phyloP scores from a whole-genome alignment of 1,140 invertebrate genomes.

The Drosophila mojavensis region DNA sequence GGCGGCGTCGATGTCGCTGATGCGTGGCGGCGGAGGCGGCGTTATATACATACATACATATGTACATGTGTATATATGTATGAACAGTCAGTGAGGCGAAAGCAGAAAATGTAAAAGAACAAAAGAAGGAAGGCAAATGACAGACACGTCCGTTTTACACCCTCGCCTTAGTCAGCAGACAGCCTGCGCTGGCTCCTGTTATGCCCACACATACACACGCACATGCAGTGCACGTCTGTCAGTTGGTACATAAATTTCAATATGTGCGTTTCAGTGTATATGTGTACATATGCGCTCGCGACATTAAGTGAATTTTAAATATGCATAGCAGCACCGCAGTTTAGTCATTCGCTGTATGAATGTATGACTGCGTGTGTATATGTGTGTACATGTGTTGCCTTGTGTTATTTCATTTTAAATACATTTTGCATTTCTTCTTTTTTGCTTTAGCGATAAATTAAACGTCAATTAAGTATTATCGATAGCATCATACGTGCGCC shows the following conservation, averaged over 20 bases:
- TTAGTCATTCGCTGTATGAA: constrained; percentile 37
- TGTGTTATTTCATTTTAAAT: constrained; percentile 27
- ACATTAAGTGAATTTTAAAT: constrained; percentile 67
- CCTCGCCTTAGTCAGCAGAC: constrained; percentile 31
- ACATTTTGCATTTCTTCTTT: not conserved
- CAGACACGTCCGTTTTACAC: constrained; percentile 75
- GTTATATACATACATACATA: not conserved
- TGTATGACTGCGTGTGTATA: not conserved
- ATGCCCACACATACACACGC: constrained; percentile 21
- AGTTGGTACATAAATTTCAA: constrained; percentile 43
- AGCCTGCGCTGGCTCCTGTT: constrained; percentile 33
- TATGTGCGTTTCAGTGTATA: constrained; percentile 11
- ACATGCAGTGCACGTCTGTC: constrained; percentile 39
- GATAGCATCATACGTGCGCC: constrained; percentile 29
- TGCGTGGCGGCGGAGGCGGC: constrained; percentile 9
- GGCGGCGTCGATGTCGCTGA: constrained; percentile 7
- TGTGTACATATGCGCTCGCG: constrained; percentile 16
- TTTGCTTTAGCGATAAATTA: constrained; percentile 28
- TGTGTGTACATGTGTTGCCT: not conserved
- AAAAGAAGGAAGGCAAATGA: constrained; percentile 70
- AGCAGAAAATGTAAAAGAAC: constrained; percentile 39
- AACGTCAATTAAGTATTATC: constrained; percentile 40
- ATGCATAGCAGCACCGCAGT: constrained; percentile 32
- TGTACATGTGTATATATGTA: constrained; percentile 1
- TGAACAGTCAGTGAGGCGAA: constrained; percentile 30